Evolutionary conservation across 2,113 vertebrate species (phyloP).

Genomic region (Tragelaphus strepsiceros): DNA sequence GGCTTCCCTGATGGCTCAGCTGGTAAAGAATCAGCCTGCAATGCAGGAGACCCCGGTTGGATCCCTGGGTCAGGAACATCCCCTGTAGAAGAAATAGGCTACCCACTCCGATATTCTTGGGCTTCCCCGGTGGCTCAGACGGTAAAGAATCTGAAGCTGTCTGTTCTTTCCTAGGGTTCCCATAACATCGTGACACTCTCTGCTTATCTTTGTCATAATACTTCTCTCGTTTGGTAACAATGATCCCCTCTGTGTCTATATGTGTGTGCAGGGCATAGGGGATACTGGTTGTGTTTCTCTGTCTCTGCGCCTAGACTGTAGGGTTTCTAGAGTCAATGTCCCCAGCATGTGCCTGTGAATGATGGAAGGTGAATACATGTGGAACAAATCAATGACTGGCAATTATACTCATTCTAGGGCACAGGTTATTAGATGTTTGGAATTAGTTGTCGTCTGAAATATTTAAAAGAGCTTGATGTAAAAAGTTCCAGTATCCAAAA

Average conservation of each 20-base stretch:
- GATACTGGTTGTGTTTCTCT: background rate
- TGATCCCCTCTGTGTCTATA: background rate
- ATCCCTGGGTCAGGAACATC: background rate
- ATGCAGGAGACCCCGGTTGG: fast-evolving
- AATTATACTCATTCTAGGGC: background rate
- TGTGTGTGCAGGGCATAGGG: background rate
- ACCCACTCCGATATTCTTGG: background rate
- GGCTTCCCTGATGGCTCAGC: background rate
- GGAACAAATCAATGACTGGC: background rate
- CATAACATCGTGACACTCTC: background rate
- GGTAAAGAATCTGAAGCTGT: background rate
- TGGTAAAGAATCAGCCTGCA: background rate
- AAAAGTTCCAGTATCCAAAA: background rate
- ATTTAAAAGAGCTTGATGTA: background rate
- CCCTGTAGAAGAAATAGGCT: background rate
- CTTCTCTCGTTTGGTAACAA: background rate
- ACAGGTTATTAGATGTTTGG: background rate
- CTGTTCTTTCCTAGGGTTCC: background rate
- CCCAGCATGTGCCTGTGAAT: background rate
- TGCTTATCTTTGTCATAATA: background rate
- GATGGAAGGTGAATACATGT: background rate
- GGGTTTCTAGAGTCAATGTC: background rate
- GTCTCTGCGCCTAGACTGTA: background rate
- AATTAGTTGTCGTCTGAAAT: background rate
- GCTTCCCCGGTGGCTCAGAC: background rate